Evolutionary conservation across 2,797 vertebrate species (phyloP).

Genomic region (Paratrypauchen microcephalus): DNA sequence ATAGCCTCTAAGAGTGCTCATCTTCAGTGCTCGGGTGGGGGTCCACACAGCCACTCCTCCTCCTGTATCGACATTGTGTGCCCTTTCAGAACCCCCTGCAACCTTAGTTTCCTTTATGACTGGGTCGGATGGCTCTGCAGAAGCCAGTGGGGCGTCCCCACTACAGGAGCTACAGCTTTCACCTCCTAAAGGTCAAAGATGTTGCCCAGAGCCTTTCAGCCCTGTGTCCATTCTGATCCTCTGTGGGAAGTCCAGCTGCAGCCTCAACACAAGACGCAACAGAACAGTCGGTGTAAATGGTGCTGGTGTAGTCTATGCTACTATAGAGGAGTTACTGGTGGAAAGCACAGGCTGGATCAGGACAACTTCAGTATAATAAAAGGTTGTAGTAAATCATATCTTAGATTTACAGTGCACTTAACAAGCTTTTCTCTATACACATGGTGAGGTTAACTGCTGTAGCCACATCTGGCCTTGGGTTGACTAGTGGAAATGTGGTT

Average conservation of each 20-base stretch:
- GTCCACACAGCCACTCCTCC: constrained; percentile 68
- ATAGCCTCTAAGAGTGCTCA: constrained; percentile 53
- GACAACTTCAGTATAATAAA: background rate
- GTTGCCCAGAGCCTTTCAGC: constrained; percentile 51
- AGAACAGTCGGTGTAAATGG: background rate
- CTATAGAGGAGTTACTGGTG: background rate
- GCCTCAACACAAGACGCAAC: constrained; percentile 20
- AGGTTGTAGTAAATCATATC: background rate
- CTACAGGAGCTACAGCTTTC: constrained; percentile 67
- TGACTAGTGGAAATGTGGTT: background rate
- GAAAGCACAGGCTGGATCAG: background rate
- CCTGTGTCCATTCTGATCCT: constrained; percentile 11
- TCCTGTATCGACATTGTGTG: constrained; percentile 73
- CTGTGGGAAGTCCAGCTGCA: constrained; percentile 21
- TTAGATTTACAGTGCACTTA: background rate
- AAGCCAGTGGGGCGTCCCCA: constrained; percentile 63
- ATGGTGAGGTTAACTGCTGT: background rate
- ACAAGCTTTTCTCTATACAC: background rate
- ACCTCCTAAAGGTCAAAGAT: constrained; percentile 74
- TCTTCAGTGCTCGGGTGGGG: constrained; percentile 58
- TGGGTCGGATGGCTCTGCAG: constrained; percentile 61
- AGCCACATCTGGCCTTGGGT: background rate
- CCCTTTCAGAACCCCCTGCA: constrained; percentile 72
- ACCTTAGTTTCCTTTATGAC: constrained; percentile 70
- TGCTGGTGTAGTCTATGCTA: background rate